Evolutionary conservation across 2,113 vertebrate species (phyloP).

Genomic region (Tenrec ecaudatus): DNA sequence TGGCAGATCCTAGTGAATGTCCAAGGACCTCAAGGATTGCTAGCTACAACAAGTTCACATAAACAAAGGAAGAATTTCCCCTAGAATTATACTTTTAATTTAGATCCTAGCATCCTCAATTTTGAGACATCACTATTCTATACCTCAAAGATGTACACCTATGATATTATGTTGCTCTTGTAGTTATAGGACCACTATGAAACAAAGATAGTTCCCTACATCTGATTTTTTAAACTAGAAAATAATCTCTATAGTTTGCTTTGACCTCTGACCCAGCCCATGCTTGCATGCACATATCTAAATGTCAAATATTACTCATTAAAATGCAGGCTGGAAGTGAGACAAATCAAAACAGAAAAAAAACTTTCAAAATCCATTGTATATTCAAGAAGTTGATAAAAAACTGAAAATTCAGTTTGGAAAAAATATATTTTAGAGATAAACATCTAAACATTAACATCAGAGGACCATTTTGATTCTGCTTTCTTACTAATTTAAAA

Average conservation of each 20-base stretch:
- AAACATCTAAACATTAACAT: no score
- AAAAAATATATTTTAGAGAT: no score
- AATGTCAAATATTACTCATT: neutral
- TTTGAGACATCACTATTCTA: neutral
- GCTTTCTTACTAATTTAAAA: neutral
- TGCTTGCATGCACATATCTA: neutral
- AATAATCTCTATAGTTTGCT: neutral
- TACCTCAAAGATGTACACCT: neutral
- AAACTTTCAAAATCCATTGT: no score
- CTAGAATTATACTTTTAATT: neutral
- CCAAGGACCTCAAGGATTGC: neutral
- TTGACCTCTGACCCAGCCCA: neutral
- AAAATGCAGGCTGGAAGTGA: neutral
- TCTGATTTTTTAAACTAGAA: neutral
- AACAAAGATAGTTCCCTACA: neutral
- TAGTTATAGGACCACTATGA: neutral
- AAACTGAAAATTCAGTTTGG: no score
- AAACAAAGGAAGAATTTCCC: neutral
- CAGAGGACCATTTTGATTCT: no score
- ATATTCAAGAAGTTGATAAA: no score
- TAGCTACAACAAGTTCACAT: neutral
- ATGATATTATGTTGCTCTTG: neutral
- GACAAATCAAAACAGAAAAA: neutral
- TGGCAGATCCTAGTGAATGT: neutral
- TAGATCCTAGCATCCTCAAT: neutral